These are phyloP conservation scores for Mythimna vitellina DNA, from an alignment of 2,888 invertebrate species.

Conservation along the genomic window DNA sequence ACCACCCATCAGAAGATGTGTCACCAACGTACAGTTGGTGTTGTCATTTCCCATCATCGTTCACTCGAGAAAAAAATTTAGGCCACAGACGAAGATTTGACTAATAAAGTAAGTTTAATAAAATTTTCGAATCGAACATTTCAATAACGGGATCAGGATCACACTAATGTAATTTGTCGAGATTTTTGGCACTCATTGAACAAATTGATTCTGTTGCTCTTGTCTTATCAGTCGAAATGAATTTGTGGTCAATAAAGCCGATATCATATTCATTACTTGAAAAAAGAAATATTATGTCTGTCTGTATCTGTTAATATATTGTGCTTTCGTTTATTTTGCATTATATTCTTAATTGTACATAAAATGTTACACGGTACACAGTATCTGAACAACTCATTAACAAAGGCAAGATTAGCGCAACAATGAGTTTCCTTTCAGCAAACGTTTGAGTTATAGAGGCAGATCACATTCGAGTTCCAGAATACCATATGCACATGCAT, in stretches of 20 bases:
- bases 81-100: neutral
- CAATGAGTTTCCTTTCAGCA: no score
- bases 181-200: neutral
- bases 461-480: no score
- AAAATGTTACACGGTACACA: no score
- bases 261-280: slow-evolving; percentile 3
- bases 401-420: no score
- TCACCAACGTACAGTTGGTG: neutral
- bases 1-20: neutral
- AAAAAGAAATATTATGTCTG: neutral
- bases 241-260: slow-evolving; percentile 14
- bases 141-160: neutral
- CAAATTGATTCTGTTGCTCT: neutral
- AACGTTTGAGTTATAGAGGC: no score
- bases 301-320: neutral
- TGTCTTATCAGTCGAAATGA: slow-evolving; percentile 24
- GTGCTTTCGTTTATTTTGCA: no score
- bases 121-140: neutral
- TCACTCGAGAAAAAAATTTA: neutral
- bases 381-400: no score
- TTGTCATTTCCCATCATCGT: neutral
- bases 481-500: no score
- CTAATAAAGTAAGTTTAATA: neutral
- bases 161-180: neutral
- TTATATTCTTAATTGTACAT: no score